These are phyloP conservation scores for Athrips mouffetella DNA, from an alignment of 2,888 invertebrate species.

Conservation along the genomic window DNA sequence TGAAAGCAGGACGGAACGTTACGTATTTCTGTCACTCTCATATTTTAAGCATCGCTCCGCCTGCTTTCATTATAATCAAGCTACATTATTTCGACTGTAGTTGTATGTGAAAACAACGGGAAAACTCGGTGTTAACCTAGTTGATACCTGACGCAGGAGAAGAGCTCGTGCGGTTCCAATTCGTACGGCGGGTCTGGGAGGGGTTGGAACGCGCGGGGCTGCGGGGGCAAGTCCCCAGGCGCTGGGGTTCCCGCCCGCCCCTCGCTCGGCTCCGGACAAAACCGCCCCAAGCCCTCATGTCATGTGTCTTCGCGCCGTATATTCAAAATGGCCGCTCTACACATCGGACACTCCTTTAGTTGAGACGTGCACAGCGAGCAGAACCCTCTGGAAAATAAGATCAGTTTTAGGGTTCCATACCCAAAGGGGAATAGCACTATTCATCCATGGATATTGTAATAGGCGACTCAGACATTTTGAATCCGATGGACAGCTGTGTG, in stretches of 20 bases:
- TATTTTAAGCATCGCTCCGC: too few species aligned
- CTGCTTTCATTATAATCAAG: too few species aligned
- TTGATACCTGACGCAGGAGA: slow-evolving; percentile 17
- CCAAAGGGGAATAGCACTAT: too few species aligned
- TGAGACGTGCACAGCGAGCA: slow-evolving; percentile 88
- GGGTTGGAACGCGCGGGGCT: slow-evolving; percentile 15
- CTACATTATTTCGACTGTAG: too few species aligned
- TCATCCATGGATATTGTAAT: too few species aligned
- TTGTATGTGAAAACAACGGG: too few species aligned
- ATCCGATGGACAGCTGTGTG: too few species aligned
- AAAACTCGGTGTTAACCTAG: slow-evolving; percentile 6
- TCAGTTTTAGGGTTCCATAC: too few species aligned
- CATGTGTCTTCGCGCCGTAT: slow-evolving; percentile 32
- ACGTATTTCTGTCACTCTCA: too few species aligned
- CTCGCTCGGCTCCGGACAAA: background rate
- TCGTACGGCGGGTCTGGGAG: slow-evolving; percentile 19
- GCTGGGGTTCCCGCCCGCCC: background rate
- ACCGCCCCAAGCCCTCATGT: background rate
- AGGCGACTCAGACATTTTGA: too few species aligned
- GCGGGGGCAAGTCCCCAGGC: slow-evolving; percentile 12
- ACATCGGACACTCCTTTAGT: slow-evolving; percentile 91
- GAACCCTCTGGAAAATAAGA: slow-evolving; percentile 82
- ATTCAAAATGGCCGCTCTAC: slow-evolving; percentile 74
- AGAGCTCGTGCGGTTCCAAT: slow-evolving; percentile 17
- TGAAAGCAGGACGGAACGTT: too few species aligned